Conservation (phyloP, 2,888 invertebrate genomes). For the Conus canariensis region DNA sequence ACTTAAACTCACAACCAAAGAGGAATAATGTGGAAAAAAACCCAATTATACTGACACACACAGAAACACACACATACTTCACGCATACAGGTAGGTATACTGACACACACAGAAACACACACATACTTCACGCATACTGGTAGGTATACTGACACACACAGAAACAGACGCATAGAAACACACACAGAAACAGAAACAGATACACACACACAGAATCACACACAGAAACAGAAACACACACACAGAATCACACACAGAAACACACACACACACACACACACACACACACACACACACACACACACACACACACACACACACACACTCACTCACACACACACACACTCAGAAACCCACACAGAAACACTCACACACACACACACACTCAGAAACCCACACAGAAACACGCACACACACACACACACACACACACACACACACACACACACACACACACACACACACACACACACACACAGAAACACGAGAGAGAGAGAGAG, state of each 20-base stretch:
- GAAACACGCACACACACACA: background rate
- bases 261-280: background rate
- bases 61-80: background rate
- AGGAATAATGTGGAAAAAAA: no score
- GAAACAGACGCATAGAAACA: background rate
- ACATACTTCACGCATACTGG: background rate
- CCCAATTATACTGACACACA: no score
- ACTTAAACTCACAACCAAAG: no score
- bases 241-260: background rate
- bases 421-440: background rate
- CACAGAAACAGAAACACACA: background rate
- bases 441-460: background rate
- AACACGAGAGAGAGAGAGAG: no score
- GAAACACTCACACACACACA: background rate
- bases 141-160: background rate
- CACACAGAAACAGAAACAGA: background rate
- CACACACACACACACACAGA: background rate
- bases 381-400: background rate
- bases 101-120: background rate
- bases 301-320: background rate
- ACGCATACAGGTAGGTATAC: background rate
- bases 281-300: background rate
- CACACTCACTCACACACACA: background rate
- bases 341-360: background rate
- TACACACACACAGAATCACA: background rate